phyloP scores from a whole-genome alignment of 1,140 invertebrate species.

The Drosophila eugracilis region DNA sequence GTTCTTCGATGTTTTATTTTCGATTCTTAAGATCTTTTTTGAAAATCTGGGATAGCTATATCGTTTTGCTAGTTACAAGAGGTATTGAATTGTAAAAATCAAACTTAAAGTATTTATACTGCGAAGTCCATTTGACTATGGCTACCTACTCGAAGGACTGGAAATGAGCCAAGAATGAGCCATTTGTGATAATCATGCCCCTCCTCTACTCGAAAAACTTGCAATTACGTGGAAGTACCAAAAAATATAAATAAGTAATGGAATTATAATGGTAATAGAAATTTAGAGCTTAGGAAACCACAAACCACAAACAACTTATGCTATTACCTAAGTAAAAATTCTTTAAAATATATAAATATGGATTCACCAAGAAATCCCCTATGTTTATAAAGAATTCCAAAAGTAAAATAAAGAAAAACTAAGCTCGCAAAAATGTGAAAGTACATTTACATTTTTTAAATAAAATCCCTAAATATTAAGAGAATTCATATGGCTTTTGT shows the following conservation, averaged over 20 bases:
- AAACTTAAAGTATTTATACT: too few relatives aligned
- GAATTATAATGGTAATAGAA: too few relatives aligned
- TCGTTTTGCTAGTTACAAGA: too few relatives aligned
- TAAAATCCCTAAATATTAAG: slow-evolving; percentile 24
- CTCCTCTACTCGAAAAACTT: slow-evolving; percentile 48
- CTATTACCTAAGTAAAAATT: too few relatives aligned
- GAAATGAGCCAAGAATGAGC: slow-evolving; percentile 30
- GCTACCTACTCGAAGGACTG: slow-evolving; percentile 25
- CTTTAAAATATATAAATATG: too few relatives aligned
- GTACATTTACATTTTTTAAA: slow-evolving; percentile 8
- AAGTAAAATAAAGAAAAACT: neutral
- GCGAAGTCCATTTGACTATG: neutral
- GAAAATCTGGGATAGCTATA: too few relatives aligned
- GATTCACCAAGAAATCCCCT: too few relatives aligned
- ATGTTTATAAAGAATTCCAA: too few relatives aligned
- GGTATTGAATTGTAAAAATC: too few relatives aligned
- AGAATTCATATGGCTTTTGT: slow-evolving; percentile 24
- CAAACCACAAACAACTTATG: too few relatives aligned
- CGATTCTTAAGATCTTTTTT: neutral
- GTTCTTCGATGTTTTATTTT: neutral
- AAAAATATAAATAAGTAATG: too few relatives aligned
- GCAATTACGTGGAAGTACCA: slow-evolving; percentile 82
- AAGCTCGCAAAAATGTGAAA: neutral
- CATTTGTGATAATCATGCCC: slow-evolving; percentile 48
- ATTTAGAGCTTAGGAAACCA: too few relatives aligned